A percentile compares a stretch with the other conserved stretches of the same genome.
Evolutionary conservation across 2,888 invertebrate genomes (phyloP).

Genomic region (Cataglyphis albicans): DNA sequence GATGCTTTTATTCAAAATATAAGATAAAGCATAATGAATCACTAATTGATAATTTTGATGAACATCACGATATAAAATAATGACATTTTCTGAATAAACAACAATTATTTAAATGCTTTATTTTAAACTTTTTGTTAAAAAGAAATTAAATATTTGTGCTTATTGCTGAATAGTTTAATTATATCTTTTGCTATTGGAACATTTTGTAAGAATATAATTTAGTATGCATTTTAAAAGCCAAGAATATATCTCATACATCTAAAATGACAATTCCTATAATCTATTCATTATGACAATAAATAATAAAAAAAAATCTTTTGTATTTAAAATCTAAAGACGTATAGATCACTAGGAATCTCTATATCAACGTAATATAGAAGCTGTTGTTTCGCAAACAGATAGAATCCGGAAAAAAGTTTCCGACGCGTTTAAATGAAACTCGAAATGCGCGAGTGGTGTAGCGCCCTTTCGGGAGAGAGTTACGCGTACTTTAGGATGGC

Average conservation of each 20-base stretch:
- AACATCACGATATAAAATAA: neutral
- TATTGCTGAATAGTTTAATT: neutral
- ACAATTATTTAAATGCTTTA: neutral
- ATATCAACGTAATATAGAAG: neutral
- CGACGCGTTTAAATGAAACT: constrained; percentile 43
- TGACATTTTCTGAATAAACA: neutral
- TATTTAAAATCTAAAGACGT: neutral
- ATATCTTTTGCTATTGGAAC: neutral
- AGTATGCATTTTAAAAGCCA: neutral
- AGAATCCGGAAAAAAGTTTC: constrained; percentile 60
- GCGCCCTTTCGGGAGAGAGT: constrained; percentile 25
- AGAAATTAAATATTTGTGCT: neutral
- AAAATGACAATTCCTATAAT: neutral
- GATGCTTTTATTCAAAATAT: neutral
- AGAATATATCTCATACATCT: neutral
- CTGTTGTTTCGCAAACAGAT: neutral
- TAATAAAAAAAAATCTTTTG: neutral
- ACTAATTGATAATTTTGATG: neutral
- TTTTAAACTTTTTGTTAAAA: neutral
- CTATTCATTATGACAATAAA: neutral
- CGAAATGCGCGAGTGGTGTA: neutral
- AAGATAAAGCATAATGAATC: neutral
- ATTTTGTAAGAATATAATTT: neutral
- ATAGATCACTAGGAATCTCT: neutral
- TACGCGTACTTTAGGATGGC: constrained; percentile 21